These are phyloP conservation scores for Pyrochroa serraticornis DNA, from an alignment of 2,888 invertebrate genomes.

Conservation along the genomic window DNA sequence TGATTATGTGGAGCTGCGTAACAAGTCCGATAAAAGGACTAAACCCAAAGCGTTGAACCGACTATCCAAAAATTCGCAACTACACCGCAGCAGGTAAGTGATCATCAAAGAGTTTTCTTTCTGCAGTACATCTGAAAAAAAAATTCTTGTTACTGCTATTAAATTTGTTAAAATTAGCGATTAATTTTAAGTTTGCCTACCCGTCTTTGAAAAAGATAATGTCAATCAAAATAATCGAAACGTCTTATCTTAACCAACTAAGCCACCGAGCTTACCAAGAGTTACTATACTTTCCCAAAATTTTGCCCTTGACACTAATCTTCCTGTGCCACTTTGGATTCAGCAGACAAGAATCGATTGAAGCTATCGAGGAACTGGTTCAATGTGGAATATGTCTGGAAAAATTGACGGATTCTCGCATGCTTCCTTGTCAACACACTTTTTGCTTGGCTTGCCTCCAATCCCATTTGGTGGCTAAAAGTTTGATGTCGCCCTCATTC, in stretches of 20 bases:
- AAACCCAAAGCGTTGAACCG: neutral
- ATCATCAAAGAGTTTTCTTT: neutral
- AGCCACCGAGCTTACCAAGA: too few relatives aligned
- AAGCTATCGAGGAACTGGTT: slow-evolving; percentile 65
- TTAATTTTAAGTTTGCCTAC: too few relatives aligned
- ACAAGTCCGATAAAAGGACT: neutral
- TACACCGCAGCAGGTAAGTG: slow-evolving; percentile 1
- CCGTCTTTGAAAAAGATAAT: too few relatives aligned
- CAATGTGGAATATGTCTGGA: slow-evolving; percentile 68
- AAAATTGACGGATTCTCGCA: slow-evolving; percentile 64
- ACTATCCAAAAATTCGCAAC: neutral
- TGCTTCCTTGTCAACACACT: slow-evolving; percentile 72
- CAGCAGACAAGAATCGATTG: slow-evolving; percentile 47
- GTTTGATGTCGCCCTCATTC: slow-evolving; percentile 13
- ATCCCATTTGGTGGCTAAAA: slow-evolving; percentile 52
- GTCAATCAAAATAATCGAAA: too few relatives aligned
- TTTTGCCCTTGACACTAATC: neutral
- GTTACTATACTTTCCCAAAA: neutral
- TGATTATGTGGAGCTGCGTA: neutral
- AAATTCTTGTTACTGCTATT: too few relatives aligned
- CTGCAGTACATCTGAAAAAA: too few relatives aligned
- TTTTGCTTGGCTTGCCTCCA: slow-evolving; percentile 68
- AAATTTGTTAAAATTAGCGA: too few relatives aligned
- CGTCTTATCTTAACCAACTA: too few relatives aligned
- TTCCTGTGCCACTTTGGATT: neutral